Base-by-base conservation (phyloP, 2,888 invertebrate genomes). In the Laothoe populi region DNA sequence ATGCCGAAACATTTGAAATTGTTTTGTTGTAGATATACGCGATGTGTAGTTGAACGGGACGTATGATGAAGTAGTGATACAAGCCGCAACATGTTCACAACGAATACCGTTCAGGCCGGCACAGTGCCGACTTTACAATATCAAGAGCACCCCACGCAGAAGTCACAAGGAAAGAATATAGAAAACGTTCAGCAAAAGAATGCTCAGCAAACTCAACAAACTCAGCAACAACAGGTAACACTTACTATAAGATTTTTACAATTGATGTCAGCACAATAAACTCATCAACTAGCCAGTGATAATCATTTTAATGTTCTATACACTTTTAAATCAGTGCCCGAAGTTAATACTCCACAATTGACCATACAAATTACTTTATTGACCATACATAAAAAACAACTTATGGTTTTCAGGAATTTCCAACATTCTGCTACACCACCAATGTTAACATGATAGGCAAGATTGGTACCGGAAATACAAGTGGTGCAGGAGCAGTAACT, bases 381-480 rank as follows among this genome's bases (percentile, higher is more conserved):
- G n/a, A n/a, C n/a, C n/a, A n/a, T n/a, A n/a, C n/a, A n/a, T n/a
- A n/a, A 3, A 46, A 4, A 58, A 13, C 24, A 10, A 48, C 35
- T 44, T 44, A 19, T 38, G 38, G 45, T 45, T 79, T 78, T 58
- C 75, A 94, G 90, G 95, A 95, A 61, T 95, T 95, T 74, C 95
- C 95, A 45, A 95, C 95, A 69, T 96, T 96, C 84, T 96, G 96
- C 76, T 96, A 96, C 74, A 94, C 93, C 66, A 94, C 93, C 87
- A 95, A 95, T 83, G 95, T 95, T 11, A 95, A 95, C 77, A 95
- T 95, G 95, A 94, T 95, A 69, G 95, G 95, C 58, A 95, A 95
- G 86, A 88, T 95, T 65, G 92, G 94, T 11, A 84, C 89, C 49
- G 91, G 86, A 16, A 76, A 88, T 58, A 82, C 90, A 66, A 84